Evolutionary conservation across 1,140 invertebrate genomes (phyloP).

Genomic region (Drosophila novamexicana): DNA sequence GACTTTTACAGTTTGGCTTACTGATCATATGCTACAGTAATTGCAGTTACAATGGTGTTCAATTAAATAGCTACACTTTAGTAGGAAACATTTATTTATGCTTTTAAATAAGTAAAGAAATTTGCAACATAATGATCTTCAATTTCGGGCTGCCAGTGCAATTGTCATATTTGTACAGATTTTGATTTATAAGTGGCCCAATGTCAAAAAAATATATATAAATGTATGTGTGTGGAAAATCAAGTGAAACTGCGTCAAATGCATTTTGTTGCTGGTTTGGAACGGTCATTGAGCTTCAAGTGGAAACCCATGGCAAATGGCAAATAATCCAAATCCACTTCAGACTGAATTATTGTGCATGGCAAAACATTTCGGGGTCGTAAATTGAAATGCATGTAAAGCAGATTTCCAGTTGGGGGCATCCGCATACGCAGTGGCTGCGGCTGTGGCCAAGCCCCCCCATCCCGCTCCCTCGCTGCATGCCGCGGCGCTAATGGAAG

Average conservation of each 20-base stretch:
- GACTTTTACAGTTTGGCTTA: background rate
- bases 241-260: conserved; percentile 22
- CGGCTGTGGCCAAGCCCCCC: background rate
- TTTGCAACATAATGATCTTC: too few species aligned
- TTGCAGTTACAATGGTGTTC: too few species aligned
- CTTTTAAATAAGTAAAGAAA: too few species aligned
- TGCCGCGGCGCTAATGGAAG: conserved; percentile 56
- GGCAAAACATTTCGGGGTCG: conserved; percentile 49
- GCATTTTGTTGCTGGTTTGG: conserved; percentile 24
- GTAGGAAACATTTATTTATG: too few species aligned
- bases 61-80: too few species aligned
- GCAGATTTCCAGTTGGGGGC: conserved; percentile 31
- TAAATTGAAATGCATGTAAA: conserved; percentile 62
- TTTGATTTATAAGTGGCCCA: conserved; percentile 55
- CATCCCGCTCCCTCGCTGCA: background rate
- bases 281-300: conserved; percentile 61
- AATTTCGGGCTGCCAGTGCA: background rate
- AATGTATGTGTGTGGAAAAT: conserved; percentile 18
- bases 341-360: conserved; percentile 22
- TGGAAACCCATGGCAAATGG: conserved; percentile 28
- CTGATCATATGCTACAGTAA: background rate
- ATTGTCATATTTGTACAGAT: conserved; percentile 3
- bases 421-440: conserved; percentile 35
- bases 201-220: conserved; percentile 49
- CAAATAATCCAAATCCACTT: conserved; percentile 46